Evolutionary conservation across 2,797 vertebrate genomes (phyloP), one percentile per base, ranked within the genome.

Genomic region (Muraenolepis orangiensis): DNA sequence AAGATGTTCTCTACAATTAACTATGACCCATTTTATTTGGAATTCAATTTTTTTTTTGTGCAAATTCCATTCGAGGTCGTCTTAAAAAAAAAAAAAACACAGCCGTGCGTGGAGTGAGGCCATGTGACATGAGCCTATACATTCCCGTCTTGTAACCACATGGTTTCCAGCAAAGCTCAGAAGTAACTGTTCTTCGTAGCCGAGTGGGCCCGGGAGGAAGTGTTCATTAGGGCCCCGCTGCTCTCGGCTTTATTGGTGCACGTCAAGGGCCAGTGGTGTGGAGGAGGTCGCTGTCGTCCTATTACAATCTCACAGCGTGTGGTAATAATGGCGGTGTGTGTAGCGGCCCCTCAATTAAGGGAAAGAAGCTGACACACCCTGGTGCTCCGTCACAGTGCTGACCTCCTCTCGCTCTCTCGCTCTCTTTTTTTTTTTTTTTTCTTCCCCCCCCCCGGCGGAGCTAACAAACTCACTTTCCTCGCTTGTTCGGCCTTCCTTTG

Each of bases 231-330:
- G 61, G 61, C 46, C 46, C 46, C 16, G 5, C 40, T 69, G 68
- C 68, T 36, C 38, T 70, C 28, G 14, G 38, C 29, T 5, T 66
- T 28, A 31, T 70, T 51, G 26, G 42, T 66, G 72, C 71, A 34
- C 46, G 34, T 70, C 69, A 61, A 18, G 64, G 64, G 72, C 14
- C 70, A 20, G 10, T 78, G 72, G 82, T 74, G 66, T 73, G 67
- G 30, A 64, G 61, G 76, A 46, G 80, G 29, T n/a, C n/a, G n/a
- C n/a, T 18, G 29, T 67, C 23, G 18, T 51, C 46, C 42, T 1
- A 51, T 51, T 51, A 51, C 3, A 5, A 16, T 46, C 36, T 38
- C 40, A 14, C 40, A 16, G 40, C 40, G 5, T 46, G 40, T 46
- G 18, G 13, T 5, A 46, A 46, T 46, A 10, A 10, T 6, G 36